Percentiles rank a stretch among this genome's conserved stretches.
Conservation (phyloP, 2,888 invertebrate species). For the Sphinx pinastri region DNA sequence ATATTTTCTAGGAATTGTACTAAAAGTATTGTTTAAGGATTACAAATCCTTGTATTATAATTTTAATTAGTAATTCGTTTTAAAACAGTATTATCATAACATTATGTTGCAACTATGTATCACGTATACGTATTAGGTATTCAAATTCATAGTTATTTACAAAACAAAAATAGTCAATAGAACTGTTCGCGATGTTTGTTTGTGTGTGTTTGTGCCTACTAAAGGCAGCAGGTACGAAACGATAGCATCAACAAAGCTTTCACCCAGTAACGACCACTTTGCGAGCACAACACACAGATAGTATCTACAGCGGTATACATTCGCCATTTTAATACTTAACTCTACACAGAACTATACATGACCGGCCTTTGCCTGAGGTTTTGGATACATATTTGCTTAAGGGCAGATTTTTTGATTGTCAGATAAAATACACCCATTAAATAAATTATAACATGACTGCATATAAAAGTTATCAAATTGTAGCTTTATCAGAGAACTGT, state of each 20-base stretch:
- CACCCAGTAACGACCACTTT: slow-evolving; percentile 22
- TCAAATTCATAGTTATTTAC: neutral
- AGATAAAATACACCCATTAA: neutral
- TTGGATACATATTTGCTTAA: neutral
- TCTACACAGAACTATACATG: neutral
- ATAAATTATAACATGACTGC: neutral
- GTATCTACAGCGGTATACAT: slow-evolving; percentile 18
- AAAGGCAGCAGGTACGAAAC: slow-evolving; percentile 6
- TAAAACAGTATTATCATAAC: too few species aligned
- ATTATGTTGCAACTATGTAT: too few species aligned
- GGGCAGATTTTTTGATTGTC: too few species aligned
- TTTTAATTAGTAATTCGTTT: too few species aligned
- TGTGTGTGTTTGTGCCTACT: neutral
- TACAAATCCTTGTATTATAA: too few species aligned
- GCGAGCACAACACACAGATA: slow-evolving; percentile 16
- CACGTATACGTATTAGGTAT: too few species aligned
- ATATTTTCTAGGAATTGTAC: too few species aligned
- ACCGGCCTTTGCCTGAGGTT: neutral
- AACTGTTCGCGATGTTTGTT: neutral
- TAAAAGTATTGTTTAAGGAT: too few species aligned
- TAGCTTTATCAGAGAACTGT: too few species aligned
- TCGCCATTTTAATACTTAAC: slow-evolving; percentile 7
- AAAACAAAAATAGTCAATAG: neutral
- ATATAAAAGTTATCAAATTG: too few species aligned
- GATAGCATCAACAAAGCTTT: slow-evolving; percentile 24